Percentiles rank a stretch among this genome's conserved stretches.
phyloP scores from a whole-genome alignment of 2,888 invertebrate species.

The Ephialtes manifestator region DNA sequence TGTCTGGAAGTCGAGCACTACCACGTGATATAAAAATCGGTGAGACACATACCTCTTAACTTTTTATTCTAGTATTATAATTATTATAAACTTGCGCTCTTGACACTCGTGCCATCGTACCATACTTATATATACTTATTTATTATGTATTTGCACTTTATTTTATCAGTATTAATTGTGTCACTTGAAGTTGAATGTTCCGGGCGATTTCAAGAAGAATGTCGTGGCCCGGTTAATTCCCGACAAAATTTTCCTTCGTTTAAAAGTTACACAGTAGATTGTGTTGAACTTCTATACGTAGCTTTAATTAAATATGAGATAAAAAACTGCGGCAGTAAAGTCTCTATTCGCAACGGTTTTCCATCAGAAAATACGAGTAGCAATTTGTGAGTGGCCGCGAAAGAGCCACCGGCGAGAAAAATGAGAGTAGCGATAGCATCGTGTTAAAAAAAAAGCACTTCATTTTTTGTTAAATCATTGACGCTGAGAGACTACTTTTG shows the following conservation, averaged over 20 bases:
- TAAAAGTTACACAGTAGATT: conserved; percentile 29
- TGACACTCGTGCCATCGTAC: conserved; percentile 1
- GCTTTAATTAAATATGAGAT: background rate
- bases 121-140: background rate
- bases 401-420: too few relatives aligned
- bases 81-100: background rate
- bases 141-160: background rate
- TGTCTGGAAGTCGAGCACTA: conserved; percentile 42
- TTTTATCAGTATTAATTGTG: background rate
- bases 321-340: too few relatives aligned
- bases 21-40: conserved; percentile 69
- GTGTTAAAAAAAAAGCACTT: too few relatives aligned
- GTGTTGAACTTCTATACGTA: conserved; percentile 8
- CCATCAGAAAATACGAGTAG: too few relatives aligned
- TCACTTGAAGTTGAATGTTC: conserved; percentile 4
- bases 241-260: conserved; percentile 19
- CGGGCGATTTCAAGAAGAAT: conserved; percentile 8
- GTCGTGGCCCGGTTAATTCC: conserved; percentile 19
- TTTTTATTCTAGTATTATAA: background rate
- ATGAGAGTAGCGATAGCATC: too few relatives aligned
- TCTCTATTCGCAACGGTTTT: too few relatives aligned
- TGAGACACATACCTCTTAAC: conserved; percentile 47
- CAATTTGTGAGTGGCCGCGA: too few relatives aligned
- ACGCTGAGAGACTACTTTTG: too few relatives aligned
- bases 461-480: too few relatives aligned